Percentiles rank a stretch among this genome's conserved stretches.
Evolutionary conservation across 2,113 vertebrate genomes (phyloP).

Genomic region (Cyprinodon tularosa): DNA sequence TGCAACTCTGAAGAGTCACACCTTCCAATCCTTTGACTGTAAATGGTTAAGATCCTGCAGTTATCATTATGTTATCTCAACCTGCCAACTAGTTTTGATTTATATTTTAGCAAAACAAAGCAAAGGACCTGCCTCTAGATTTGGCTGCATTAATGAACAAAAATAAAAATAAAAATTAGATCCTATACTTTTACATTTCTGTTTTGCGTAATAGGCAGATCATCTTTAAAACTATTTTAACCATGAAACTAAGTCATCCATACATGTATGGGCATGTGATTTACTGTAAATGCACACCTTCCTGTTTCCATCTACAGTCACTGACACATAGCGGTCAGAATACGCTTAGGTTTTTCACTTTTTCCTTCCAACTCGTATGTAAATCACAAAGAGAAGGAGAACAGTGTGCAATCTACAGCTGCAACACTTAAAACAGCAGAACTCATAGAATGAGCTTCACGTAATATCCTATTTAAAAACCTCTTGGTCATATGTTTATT

Average conservation of each 20-base stretch:
- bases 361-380: not conserved
- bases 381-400: not conserved
- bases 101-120: not conserved
- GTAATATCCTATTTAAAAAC: too few relatives aligned
- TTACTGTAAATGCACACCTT: not conserved
- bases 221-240: too few relatives aligned
- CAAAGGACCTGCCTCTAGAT: not conserved
- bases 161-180: not conserved
- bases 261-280: not conserved
- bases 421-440: too few relatives aligned
- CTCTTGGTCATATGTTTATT: too few relatives aligned
- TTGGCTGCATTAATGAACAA: not conserved
- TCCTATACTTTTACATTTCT: too few relatives aligned
- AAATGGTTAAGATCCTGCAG: not conserved
- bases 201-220: too few relatives aligned
- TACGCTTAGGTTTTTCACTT: too few relatives aligned
- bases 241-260: too few relatives aligned
- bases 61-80: not conserved
- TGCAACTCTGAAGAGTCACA: not conserved
- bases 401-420: too few relatives aligned
- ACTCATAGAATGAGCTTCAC: too few relatives aligned
- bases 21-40: not conserved
- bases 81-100: not conserved
- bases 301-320: too few relatives aligned
- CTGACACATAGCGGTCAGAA: not conserved